phyloP scores from a whole-genome alignment of 2,113 vertebrate species.

The Misgurnus anguillicaudatus region DNA sequence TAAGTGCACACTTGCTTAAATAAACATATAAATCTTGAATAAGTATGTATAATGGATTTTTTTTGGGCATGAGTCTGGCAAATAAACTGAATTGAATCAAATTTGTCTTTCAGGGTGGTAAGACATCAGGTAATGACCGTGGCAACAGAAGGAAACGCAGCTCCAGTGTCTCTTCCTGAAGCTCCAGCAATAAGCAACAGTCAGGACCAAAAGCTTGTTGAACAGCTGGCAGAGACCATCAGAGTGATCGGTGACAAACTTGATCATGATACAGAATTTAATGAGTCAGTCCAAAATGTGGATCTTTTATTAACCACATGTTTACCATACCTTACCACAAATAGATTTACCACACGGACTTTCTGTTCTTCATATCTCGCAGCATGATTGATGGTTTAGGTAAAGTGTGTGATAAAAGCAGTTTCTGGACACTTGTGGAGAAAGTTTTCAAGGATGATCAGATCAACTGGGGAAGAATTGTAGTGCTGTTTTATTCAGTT shows the following conservation, averaged over 20 bases:
- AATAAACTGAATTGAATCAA: too few relatives aligned
- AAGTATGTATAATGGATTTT: too few relatives aligned
- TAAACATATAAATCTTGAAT: too few relatives aligned
- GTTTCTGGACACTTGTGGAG: conserved; percentile 42
- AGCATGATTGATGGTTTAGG: conserved; percentile 49
- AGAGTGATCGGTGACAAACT: conserved; percentile 44
- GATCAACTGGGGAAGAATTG: conserved; percentile 57
- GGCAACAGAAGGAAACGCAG: neutral
- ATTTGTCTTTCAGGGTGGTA: conserved; percentile 48
- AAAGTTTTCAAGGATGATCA: conserved; percentile 44
- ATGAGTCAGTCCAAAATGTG: conserved; percentile 37
- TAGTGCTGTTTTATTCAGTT: conserved; percentile 50
- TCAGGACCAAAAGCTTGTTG: conserved; percentile 36
- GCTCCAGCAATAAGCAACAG: neutral
- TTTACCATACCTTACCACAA: neutral
- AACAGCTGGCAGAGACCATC: conserved; percentile 35
- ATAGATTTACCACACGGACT: neutral
- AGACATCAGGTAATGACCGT: conserved; percentile 31
- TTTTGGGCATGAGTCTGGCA: too few relatives aligned
- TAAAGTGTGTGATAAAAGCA: conserved; percentile 15
- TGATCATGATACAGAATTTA: conserved; percentile 38
- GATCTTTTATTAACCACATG: neutral
- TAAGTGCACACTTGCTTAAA: too few relatives aligned
- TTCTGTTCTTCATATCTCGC: neutral
- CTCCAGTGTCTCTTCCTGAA: neutral